phyloP scores from a whole-genome alignment of 2,113 vertebrate genomes.

The Terrapene triunguis region DNA sequence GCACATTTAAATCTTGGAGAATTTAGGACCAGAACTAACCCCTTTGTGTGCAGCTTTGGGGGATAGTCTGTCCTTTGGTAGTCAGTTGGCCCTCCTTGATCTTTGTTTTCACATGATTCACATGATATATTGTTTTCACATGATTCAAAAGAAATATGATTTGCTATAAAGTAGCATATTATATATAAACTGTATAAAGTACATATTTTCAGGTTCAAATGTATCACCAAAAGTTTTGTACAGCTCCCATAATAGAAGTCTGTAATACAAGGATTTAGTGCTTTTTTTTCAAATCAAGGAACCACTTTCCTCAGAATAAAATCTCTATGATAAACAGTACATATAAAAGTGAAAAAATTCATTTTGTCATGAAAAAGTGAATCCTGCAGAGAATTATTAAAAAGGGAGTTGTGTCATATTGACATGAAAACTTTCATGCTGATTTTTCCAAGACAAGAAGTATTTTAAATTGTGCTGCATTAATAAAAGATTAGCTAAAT shows the following conservation, averaged over 20 bases:
- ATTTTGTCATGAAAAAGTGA: constrained; percentile 4
- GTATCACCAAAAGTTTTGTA: background rate
- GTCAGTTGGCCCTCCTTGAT: background rate
- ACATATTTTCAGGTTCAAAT: constrained; percentile 6
- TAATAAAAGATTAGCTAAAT: constrained; percentile 67
- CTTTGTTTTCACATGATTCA: background rate
- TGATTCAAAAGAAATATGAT: background rate
- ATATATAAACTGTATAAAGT: background rate
- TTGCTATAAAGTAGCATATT: background rate
- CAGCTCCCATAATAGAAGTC: background rate
- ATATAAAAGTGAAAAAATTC: constrained; percentile 34
- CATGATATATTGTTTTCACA: background rate
- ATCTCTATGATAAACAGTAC: background rate
- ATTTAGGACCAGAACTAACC: background rate
- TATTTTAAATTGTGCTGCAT: constrained; percentile 59
- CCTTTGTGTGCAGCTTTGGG: background rate
- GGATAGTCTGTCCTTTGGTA: background rate
- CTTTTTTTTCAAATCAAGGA: constrained; percentile 18
- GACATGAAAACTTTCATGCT: constrained; percentile 67
- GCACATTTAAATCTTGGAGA: background rate
- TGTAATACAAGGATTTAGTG: constrained; percentile 5
- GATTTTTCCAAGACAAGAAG: constrained; percentile 62
- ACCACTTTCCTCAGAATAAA: constrained; percentile 1
- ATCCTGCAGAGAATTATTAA: constrained; percentile 60
- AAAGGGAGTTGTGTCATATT: constrained; percentile 47